Evolutionary conservation across 1,140 invertebrate genomes (phyloP).

Genomic region (Maniola jurtina): DNA sequence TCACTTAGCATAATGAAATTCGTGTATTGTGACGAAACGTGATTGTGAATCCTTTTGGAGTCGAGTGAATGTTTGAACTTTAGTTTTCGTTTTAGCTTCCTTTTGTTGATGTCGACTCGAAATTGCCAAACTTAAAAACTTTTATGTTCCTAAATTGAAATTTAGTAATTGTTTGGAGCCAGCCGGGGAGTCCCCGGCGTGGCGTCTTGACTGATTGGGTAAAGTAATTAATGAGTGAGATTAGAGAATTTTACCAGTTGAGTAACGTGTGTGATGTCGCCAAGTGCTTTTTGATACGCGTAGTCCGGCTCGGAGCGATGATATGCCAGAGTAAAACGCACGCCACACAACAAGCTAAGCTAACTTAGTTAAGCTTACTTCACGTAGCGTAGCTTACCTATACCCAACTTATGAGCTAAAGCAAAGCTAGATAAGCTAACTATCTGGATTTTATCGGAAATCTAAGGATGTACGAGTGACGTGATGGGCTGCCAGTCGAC

Average conservation of each 20-base stretch:
- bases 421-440: too few species aligned
- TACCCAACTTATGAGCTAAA: too few species aligned
- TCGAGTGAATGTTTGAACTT: slow-evolving; percentile 55
- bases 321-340: slow-evolving; percentile 51
- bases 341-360: too few species aligned
- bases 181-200: slow-evolving; percentile 23
- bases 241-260: slow-evolving; percentile 68
- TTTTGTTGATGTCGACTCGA: slow-evolving; percentile 41
- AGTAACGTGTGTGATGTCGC: slow-evolving; percentile 61
- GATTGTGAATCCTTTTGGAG: slow-evolving; percentile 52
- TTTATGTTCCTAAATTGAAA: slow-evolving; percentile 61
- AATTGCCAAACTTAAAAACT: slow-evolving; percentile 49
- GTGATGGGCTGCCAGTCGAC: too few species aligned
- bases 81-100: slow-evolving; percentile 40
- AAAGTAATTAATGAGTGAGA: slow-evolving; percentile 63
- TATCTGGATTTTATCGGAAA: too few species aligned
- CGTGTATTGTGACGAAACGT: slow-evolving; percentile 52
- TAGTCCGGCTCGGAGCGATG: slow-evolving; percentile 46
- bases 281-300: slow-evolving; percentile 61
- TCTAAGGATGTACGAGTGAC: too few species aligned
- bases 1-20: slow-evolving; percentile 74
- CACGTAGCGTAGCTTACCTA: too few species aligned
- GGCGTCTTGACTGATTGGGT: slow-evolving; percentile 61
- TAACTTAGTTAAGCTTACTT: too few species aligned
- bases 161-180: slow-evolving; percentile 46